Evolutionary conservation across 2,797 vertebrate genomes (phyloP).

Genomic region (Acanthis flammea): DNA sequence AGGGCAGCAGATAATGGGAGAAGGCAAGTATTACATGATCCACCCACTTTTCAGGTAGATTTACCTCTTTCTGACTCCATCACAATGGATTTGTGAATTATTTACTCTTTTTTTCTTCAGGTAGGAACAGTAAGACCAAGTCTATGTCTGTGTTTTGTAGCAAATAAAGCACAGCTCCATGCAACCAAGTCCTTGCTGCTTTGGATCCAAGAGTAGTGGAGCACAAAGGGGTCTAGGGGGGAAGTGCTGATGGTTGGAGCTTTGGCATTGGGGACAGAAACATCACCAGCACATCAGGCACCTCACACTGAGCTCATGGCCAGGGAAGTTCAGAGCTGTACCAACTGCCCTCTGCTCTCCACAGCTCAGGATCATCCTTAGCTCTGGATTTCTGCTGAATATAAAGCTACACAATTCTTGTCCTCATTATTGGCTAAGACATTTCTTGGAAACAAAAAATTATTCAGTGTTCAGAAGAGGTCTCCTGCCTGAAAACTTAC

Average conservation of each 20-base stretch:
- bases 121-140: background rate
- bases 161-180: background rate
- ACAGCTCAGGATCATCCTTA: background rate
- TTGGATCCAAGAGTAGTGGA: background rate
- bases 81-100: background rate
- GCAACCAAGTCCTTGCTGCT: background rate
- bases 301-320: background rate
- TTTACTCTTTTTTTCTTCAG: background rate
- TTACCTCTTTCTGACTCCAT: background rate
- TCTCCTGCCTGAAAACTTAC: background rate
- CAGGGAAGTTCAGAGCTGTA: background rate
- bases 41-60: background rate
- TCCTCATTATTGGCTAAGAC: background rate
- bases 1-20: background rate
- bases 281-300: background rate
- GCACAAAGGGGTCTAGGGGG: background rate
- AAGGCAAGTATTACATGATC: background rate
- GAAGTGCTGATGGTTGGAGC: background rate
- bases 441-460: constrained; percentile 6
- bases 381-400: background rate
- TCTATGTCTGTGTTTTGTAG: background rate
- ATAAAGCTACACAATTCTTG: background rate
- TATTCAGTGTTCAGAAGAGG: background rate
- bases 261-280: background rate
- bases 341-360: background rate